phyloP scores from a whole-genome alignment of 2,888 invertebrate species.

The Bombylius discolor region DNA sequence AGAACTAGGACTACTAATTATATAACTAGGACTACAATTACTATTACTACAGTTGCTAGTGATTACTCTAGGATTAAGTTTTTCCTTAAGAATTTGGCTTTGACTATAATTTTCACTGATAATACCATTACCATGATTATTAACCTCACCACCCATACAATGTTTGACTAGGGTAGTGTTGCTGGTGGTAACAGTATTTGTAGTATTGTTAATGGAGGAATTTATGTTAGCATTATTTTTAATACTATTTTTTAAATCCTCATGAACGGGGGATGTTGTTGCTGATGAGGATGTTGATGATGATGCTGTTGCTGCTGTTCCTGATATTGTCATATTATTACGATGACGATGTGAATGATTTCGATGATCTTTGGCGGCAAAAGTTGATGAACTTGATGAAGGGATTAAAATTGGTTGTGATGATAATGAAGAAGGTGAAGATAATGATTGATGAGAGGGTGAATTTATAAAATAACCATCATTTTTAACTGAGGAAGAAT shows the following conservation, averaged over 20 bases:
- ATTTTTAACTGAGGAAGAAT: neutral
- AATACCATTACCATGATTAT: constrained; percentile 1
- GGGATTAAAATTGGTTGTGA: no score
- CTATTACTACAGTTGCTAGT: constrained; percentile 5
- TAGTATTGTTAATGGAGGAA: neutral
- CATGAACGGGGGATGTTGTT: no score
- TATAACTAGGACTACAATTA: constrained; percentile 9
- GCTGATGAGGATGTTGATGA: neutral
- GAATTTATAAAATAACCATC: neutral
- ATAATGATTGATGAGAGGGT: neutral
- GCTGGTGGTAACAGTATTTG: neutral
- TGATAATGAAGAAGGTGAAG: neutral
- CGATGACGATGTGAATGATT: neutral
- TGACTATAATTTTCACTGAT: constrained; percentile 6
- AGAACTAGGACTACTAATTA: constrained; percentile 9
- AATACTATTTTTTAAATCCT: no score
- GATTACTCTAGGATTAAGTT: constrained; percentile 15
- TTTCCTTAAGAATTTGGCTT: constrained; percentile 13
- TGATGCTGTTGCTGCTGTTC: neutral
- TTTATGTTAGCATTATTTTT: no score
- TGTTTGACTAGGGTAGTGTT: neutral
- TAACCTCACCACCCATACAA: neutral
- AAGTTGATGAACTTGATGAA: neutral
- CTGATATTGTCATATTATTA: neutral
- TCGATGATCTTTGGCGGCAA: neutral